These are phyloP conservation scores for Bos indicus DNA, from an alignment of 2,113 vertebrate species.

Conservation along the genomic window DNA sequence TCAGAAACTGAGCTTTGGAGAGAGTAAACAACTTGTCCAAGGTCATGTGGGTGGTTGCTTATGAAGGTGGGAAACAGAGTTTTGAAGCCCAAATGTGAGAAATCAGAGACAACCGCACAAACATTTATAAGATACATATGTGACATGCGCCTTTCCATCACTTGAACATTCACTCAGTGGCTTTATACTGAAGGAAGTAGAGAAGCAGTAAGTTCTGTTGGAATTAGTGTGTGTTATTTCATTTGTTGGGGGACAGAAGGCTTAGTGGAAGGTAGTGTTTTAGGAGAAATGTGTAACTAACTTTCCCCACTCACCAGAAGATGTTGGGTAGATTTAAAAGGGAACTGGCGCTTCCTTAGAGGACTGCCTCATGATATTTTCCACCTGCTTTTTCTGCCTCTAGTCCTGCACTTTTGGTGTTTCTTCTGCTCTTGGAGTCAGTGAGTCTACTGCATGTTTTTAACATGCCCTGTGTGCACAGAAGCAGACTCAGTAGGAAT, in stretches of 20 bases:
- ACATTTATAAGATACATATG: neutral
- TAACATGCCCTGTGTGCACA: neutral
- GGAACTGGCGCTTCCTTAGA: neutral
- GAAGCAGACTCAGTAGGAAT: neutral
- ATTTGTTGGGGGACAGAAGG: neutral
- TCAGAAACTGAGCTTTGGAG: neutral
- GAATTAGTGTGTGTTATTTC: neutral
- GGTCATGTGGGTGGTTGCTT: neutral
- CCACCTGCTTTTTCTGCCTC: constrained; percentile 2
- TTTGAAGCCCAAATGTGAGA: neutral
- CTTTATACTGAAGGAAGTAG: neutral
- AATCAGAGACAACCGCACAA: neutral
- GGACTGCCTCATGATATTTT: neutral
- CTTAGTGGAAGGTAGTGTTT: neutral
- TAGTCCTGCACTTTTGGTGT: constrained; percentile 3
- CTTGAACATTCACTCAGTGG: neutral
- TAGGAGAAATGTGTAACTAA: neutral
- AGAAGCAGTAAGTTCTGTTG: neutral
- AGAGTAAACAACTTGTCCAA: neutral
- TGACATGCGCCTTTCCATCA: neutral
- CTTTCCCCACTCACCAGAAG: neutral
- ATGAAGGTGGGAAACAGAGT: neutral
- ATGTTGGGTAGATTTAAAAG: neutral
- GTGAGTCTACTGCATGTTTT: constrained; percentile 42
- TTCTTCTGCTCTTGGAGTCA: constrained; percentile 20